Evolutionary conservation across 2,113 vertebrate species (phyloP).

Genomic region (Anseranas semipalmata): DNA sequence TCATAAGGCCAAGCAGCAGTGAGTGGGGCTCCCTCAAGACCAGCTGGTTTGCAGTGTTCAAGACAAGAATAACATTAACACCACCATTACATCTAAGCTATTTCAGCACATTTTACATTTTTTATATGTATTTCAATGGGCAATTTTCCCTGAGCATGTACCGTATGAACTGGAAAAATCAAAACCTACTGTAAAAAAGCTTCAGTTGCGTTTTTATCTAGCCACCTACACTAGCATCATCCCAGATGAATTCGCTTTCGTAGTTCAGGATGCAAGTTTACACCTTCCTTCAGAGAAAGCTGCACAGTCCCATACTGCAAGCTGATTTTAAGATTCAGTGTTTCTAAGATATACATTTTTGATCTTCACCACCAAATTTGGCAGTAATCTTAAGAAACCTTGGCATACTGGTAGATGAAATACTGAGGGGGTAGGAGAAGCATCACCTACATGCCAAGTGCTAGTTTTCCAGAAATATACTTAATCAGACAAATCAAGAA

Average conservation of each 20-base stretch:
- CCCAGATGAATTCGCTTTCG: background rate
- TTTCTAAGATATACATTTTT: background rate
- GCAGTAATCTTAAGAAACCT: background rate
- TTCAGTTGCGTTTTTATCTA: background rate
- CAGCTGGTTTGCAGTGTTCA: background rate
- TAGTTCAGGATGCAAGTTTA: background rate
- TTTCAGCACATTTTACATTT: background rate
- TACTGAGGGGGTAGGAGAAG: background rate
- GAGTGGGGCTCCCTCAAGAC: constrained; percentile 13
- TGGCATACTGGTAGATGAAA: background rate
- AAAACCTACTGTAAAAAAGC: background rate
- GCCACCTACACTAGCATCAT: background rate
- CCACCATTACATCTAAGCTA: background rate
- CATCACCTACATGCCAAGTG: background rate
- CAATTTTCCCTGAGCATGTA: background rate
- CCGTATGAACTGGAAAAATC: background rate
- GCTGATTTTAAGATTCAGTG: background rate
- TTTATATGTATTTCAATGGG: background rate
- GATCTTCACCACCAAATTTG: background rate
- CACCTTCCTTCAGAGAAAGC: background rate
- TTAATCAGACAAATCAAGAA: background rate
- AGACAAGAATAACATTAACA: background rate
- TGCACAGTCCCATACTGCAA: background rate
- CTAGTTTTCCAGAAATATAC: background rate
- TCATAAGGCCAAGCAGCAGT: background rate